Evolutionary conservation across 2,888 invertebrate species (phyloP).

Genomic region (Epirrhoe alternata): DNA sequence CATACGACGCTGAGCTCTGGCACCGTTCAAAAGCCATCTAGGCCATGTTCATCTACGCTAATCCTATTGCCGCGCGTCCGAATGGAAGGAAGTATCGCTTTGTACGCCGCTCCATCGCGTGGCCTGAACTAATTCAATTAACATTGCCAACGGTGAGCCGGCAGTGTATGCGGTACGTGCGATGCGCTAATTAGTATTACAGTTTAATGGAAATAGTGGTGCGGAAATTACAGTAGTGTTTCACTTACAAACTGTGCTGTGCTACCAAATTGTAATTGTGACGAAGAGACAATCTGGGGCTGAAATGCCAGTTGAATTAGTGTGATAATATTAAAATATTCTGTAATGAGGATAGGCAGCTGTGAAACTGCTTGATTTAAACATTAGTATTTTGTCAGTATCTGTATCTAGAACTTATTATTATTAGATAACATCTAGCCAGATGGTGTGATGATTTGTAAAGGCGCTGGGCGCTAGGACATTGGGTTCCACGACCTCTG

Average conservation of each 20-base stretch:
- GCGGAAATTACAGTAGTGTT: slow-evolving; percentile 2
- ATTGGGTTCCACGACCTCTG: too few relatives aligned
- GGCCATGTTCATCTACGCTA: slow-evolving; percentile 76
- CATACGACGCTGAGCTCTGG: slow-evolving; percentile 30
- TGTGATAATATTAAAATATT: not conserved
- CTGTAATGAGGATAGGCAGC: not conserved
- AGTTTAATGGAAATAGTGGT: slow-evolving; percentile 29
- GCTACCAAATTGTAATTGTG: not conserved
- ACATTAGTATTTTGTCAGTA: too few relatives aligned
- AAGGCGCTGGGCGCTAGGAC: too few relatives aligned
- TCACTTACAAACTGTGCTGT: not conserved
- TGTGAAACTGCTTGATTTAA: not conserved
- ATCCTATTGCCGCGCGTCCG: slow-evolving; percentile 70
- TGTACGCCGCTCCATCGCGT: slow-evolving; percentile 65
- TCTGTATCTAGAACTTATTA: too few relatives aligned
- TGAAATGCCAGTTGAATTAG: not conserved
- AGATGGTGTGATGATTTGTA: too few relatives aligned
- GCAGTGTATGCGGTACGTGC: slow-evolving; percentile 41
- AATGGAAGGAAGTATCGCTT: slow-evolving; percentile 66
- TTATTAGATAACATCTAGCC: too few relatives aligned
- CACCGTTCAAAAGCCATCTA: slow-evolving; percentile 51
- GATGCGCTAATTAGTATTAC: slow-evolving; percentile 40
- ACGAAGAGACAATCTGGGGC: not conserved
- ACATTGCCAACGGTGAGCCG: slow-evolving; percentile 53
- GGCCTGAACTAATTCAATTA: slow-evolving; percentile 74